phyloP scores from a whole-genome alignment of 2,113 vertebrate species.

The Apteryx owenii region DNA sequence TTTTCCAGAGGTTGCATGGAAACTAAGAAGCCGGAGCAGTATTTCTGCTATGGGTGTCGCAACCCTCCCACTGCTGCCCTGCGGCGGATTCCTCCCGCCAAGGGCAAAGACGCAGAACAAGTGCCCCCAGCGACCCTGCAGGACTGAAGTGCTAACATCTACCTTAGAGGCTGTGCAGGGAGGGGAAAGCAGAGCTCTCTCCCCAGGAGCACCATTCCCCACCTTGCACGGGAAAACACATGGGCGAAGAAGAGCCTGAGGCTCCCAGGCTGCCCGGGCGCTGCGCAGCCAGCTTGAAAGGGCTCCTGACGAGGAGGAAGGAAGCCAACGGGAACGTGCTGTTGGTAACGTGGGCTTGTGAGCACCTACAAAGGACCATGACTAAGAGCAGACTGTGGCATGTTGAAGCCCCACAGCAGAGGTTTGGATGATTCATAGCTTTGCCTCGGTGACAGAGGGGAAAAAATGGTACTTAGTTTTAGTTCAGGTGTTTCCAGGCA shows the following conservation, averaged over 20 bases:
- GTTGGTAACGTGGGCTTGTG: not conserved
- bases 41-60: not conserved
- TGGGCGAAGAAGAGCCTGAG: not conserved
- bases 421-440: not conserved
- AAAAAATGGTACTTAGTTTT: not conserved
- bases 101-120: not conserved
- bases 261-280: not conserved
- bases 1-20: not conserved
- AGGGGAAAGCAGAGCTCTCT: not conserved
- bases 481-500: not conserved
- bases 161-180: not conserved
- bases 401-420: not conserved
- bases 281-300: not conserved
- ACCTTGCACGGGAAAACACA: not conserved
- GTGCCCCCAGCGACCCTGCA: too few relatives aligned
- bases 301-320: not conserved
- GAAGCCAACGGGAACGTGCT: not conserved
- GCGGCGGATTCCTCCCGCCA: not conserved
- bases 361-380: not conserved
- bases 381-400: not conserved
- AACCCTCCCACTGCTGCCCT: not conserved
- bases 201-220: not conserved
- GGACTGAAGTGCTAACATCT: not conserved
- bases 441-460: not conserved
- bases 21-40: not conserved